Conservation (phyloP, 2,888 invertebrate species). For the Xestia c-nigrum region DNA sequence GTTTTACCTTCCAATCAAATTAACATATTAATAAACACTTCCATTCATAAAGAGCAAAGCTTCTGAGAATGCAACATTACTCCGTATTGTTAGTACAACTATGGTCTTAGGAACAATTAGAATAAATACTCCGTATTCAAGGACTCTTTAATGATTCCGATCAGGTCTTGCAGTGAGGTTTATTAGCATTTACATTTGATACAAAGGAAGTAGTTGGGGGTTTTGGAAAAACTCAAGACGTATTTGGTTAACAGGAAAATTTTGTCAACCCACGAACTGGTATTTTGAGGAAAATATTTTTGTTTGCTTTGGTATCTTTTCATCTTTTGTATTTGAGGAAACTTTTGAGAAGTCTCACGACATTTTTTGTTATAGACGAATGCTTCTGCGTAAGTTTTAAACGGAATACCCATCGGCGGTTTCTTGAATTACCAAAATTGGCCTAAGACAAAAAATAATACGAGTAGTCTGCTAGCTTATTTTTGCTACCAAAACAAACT, state of each 20-base stretch:
- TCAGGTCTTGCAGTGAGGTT: constrained; percentile 14
- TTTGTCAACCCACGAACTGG: background rate
- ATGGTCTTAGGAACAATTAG: constrained; percentile 26
- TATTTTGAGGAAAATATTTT: constrained; percentile 17
- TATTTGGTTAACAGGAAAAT: constrained; percentile 46
- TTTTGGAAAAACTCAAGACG: constrained; percentile 48
- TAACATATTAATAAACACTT: constrained; percentile 40
- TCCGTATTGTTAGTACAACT: constrained; percentile 9
- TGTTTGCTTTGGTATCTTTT: background rate
- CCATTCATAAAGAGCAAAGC: constrained; percentile 21
- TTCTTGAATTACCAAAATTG: background rate
- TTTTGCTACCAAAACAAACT: background rate
- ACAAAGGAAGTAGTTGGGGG: background rate
- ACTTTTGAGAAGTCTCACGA: background rate
- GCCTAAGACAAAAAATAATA: too few species aligned
- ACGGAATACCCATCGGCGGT: background rate
- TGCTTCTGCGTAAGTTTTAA: background rate
- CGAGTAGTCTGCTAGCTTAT: background rate
- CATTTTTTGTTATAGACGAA: background rate
- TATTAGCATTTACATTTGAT: constrained; percentile 41
- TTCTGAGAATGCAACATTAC: constrained; percentile 40
- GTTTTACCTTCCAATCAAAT: constrained; percentile 49
- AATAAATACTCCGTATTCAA: constrained; percentile 26
- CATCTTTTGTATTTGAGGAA: too few species aligned
- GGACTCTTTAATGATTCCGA: constrained; percentile 19